Base-by-base conservation (phyloP, 2,888 invertebrate genomes). In the Octonoba sinensis region DNA sequence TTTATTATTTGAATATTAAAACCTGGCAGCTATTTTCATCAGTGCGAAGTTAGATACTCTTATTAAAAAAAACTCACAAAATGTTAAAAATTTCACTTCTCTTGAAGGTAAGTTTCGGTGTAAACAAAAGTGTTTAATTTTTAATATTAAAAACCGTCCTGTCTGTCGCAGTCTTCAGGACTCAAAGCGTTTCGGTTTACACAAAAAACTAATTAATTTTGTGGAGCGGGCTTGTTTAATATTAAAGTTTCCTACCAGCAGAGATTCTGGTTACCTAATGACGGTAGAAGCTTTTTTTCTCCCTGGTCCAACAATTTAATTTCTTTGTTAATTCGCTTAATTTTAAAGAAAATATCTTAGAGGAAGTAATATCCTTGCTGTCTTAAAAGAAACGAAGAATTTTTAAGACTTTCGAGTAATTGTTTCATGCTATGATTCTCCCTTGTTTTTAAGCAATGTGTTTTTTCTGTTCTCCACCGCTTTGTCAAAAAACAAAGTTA, bases 251-350 rank as follows among this genome's bases (percentile, higher is more conserved):
- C 60, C 18, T 27, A 18, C 64, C 36, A 69, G 57, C 27, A 13
- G 18, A 51, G 36, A 15, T 57, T 60, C 57, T 44, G 18, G 22
- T 12, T 11, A n/a, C 20, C n/a, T 22, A 18, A 18, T 15, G 24
- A n/a, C 49, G 6, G 36, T 20, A 6, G 15, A 15, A 46, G 15
- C 27, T 72, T 36, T 56, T 71, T 59, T 51, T 18, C 12, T 56
- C 18, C 13, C 20, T 8, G n/a, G 56, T 27, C 49, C n/a, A 20
- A 47, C 13, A 78, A 44, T 78, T 78, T 78, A 78, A 78, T 78
- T 78, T 78, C 71, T 66, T 78, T 78, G 78, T 78, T 78, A 78
- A 78, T 78, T 78, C 60, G 47, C 51, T 78, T 78, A 78, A 78
- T 78, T 78, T 78, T 78, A 60, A 78, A 78, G 67, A 70, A 67